phyloP scores from a whole-genome alignment of 2,113 vertebrate genomes.

The Antechinus flavipes region DNA sequence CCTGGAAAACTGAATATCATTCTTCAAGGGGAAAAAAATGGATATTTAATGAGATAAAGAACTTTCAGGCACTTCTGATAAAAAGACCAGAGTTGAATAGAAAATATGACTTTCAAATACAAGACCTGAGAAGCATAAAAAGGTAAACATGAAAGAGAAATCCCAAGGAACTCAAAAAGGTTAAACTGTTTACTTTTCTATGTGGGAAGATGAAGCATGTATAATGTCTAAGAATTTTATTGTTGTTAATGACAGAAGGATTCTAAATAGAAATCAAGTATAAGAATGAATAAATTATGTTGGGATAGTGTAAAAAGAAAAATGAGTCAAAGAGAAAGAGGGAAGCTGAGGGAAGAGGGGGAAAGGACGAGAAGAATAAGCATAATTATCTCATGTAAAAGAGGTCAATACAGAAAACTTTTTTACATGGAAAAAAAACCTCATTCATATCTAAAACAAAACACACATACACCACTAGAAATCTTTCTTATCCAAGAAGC shows the following conservation, averaged over 20 bases:
- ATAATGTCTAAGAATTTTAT: not conserved
- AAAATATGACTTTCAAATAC: not conserved
- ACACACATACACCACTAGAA: not conserved
- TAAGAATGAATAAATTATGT: not conserved
- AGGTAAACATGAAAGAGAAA: not conserved
- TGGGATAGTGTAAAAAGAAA: not conserved
- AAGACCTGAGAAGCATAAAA: not conserved
- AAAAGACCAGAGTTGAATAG: not conserved
- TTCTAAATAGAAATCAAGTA: not conserved
- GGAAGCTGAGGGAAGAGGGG: not conserved
- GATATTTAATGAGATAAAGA: not conserved
- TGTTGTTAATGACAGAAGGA: not conserved
- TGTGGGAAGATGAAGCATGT: not conserved
- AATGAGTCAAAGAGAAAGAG: not conserved
- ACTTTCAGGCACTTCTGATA: not conserved
- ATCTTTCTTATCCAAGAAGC: not conserved
- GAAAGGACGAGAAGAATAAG: not conserved
- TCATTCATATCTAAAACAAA: not conserved
- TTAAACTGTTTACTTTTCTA: not conserved
- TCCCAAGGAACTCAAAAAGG: not conserved
- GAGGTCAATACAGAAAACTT: not conserved
- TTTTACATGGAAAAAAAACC: not conserved
- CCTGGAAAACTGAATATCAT: not conserved
- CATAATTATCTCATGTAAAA: not conserved
- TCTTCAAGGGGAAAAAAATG: not conserved